Percentiles rank a stretch among this genome's conserved stretches.
Conservation (phyloP, 2,888 invertebrate species). For the Barypeithes pellucidus region DNA sequence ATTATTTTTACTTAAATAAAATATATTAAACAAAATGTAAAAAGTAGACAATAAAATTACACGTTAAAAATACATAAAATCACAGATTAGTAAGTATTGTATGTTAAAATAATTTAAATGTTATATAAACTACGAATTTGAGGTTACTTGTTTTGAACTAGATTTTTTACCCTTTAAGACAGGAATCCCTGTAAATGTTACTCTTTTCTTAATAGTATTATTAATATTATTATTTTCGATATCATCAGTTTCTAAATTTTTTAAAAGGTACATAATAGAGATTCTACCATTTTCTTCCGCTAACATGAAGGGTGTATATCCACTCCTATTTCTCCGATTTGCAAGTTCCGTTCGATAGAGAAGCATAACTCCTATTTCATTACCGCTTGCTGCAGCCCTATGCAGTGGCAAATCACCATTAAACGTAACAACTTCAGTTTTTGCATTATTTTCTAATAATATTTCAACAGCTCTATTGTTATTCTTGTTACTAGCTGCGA, state of each 20-base stretch:
- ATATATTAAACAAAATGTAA: neutral
- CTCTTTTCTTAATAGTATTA: constrained; percentile 13
- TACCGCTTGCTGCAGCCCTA: constrained; percentile 57
- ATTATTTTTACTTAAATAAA: neutral
- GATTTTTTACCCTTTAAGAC: neutral
- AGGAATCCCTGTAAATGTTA: constrained; percentile 27
- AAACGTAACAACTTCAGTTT: constrained; percentile 47
- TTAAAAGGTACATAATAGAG: constrained; percentile 47
- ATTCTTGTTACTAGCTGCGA: constrained; percentile 53
- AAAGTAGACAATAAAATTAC: constrained; percentile 1
- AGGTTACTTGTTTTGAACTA: neutral
- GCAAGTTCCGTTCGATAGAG: constrained; percentile 52
- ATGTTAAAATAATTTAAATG: neutral
- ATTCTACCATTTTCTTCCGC: constrained; percentile 53
- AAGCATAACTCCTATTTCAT: constrained; percentile 52
- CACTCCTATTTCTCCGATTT: constrained; percentile 48
- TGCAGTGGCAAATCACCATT: constrained; percentile 59
- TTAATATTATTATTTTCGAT: neutral
- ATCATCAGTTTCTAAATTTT: constrained; percentile 27
- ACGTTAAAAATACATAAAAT: constrained; percentile 12
- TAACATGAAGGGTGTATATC: constrained; percentile 54
- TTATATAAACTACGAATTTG: neutral
- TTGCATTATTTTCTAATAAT: constrained; percentile 55
- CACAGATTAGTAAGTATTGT: constrained; percentile 18
- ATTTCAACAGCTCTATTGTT: constrained; percentile 49